phyloP scores from a whole-genome alignment of 2,888 invertebrate genomes.

The Pocota personata region DNA sequence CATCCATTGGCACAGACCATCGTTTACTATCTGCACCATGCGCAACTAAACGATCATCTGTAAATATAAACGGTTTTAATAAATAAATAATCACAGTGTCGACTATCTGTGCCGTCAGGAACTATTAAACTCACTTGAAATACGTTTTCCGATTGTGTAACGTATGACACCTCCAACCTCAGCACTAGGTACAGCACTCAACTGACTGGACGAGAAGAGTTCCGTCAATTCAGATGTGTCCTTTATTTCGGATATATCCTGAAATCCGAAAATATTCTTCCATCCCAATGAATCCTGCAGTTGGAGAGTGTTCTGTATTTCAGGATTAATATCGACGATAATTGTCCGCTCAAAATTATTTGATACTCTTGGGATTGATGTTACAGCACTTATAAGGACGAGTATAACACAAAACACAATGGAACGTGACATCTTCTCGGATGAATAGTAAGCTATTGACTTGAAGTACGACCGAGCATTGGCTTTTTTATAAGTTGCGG shows the following conservation, averaged over 20 bases:
- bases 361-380: neutral
- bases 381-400: neutral
- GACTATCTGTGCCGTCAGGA: too few species aligned
- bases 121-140: neutral
- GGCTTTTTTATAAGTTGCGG: neutral
- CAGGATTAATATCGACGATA: neutral
- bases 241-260: neutral
- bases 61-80: neutral
- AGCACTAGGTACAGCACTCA: neutral
- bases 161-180: neutral
- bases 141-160: neutral
- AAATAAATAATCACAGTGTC: neutral
- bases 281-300: neutral
- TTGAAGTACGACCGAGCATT: neutral
- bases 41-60: neutral
- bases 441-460: neutral
- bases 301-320: neutral
- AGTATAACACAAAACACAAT: neutral
- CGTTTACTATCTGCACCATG: neutral
- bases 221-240: neutral
- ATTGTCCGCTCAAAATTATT: neutral
- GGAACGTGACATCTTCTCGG: neutral
- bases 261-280: neutral
- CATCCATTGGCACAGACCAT: neutral
- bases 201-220: neutral